These are phyloP conservation scores for Sitobion miscanthi DNA, from an alignment of 1,140 invertebrate species.

Conservation along the genomic window DNA sequence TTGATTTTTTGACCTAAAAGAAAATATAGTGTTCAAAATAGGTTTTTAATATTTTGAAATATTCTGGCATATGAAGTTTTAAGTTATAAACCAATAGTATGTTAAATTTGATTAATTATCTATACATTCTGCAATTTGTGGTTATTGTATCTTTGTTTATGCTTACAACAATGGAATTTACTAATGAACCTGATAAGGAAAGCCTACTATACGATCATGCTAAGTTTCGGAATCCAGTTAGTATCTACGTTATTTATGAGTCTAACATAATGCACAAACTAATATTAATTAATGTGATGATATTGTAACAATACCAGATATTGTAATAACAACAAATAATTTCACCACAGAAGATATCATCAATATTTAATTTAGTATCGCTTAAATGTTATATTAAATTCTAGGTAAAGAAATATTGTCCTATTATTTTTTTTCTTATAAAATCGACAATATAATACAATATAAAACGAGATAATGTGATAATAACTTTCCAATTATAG, in stretches of 20 bases:
- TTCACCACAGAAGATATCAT: not conserved
- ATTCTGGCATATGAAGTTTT: not conserved
- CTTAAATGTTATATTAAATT: not conserved
- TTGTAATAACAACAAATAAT: not conserved
- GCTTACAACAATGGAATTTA: not conserved
- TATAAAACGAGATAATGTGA: not conserved
- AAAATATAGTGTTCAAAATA: not conserved
- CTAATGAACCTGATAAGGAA: not conserved
- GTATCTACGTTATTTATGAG: not conserved
- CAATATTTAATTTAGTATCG: not conserved
- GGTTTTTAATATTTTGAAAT: not conserved
- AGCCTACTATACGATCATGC: not conserved
- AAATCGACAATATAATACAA: not conserved
- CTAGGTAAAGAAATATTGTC: not conserved
- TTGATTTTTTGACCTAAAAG: not conserved
- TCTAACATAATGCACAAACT: not conserved
- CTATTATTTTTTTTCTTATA: not conserved
- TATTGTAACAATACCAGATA: not conserved
- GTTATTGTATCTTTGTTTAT: not conserved
- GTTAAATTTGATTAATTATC: not conserved
- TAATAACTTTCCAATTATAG: not conserved
- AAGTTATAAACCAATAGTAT: not conserved
- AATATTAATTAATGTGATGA: not conserved
- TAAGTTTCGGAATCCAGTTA: no score
- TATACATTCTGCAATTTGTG: not conserved